Evolutionary conservation across 2,113 vertebrate species (phyloP).

Genomic region (Bufo gargarizans): DNA sequence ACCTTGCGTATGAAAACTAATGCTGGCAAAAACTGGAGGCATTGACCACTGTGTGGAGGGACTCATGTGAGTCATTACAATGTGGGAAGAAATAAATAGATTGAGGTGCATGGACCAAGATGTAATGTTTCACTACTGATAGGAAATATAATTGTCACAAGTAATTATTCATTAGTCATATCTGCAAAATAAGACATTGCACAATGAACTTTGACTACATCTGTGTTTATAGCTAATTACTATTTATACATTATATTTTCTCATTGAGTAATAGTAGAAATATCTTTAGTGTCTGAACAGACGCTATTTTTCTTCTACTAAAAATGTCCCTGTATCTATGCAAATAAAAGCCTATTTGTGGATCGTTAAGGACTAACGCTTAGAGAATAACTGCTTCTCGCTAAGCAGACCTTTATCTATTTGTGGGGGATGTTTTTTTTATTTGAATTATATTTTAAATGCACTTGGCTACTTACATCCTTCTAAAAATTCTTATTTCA

Average conservation of each 20-base stretch:
- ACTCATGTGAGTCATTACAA: background rate
- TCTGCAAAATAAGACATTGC: background rate
- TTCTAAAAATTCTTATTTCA: conserved; percentile 66
- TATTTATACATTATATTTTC: conserved; percentile 43
- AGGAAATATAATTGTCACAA: background rate
- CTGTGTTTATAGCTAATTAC: conserved; percentile 19
- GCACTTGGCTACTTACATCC: conserved; percentile 53
- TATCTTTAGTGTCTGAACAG: conserved; percentile 51
- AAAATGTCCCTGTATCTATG: conserved; percentile 55
- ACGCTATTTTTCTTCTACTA: conserved; percentile 56
- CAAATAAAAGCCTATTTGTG: conserved; percentile 55
- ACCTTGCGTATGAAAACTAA: background rate
- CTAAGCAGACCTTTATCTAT: conserved; percentile 53
- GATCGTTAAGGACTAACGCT: conserved; percentile 41
- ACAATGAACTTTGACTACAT: background rate
- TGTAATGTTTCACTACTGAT: background rate
- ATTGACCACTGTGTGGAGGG: background rate
- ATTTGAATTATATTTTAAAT: conserved; percentile 58
- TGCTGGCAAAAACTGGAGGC: background rate
- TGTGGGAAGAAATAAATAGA: background rate
- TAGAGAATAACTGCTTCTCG: conserved; percentile 47
- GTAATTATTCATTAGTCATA: background rate
- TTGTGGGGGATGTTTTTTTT: conserved; percentile 50
- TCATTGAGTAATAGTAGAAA: conserved; percentile 55
- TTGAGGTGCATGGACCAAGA: background rate